Evolutionary conservation across 2,888 invertebrate species (phyloP).

Genomic region (Ernsta delagoae): DNA sequence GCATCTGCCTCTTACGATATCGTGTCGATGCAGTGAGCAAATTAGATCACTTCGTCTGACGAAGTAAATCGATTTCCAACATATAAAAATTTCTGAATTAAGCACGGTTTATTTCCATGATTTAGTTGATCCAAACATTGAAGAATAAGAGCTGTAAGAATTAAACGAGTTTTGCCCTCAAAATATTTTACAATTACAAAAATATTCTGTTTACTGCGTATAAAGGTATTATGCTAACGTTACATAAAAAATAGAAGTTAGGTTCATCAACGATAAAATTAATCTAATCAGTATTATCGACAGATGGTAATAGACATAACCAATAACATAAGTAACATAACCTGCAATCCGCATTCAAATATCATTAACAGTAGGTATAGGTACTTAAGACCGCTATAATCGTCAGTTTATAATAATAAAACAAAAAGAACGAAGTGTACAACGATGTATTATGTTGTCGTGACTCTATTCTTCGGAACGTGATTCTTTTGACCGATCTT

Average conservation of each 20-base stretch:
- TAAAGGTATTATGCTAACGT: no score
- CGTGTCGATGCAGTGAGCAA: conserved; percentile 23
- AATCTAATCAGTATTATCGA: not conserved
- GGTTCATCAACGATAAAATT: not conserved
- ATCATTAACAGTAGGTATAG: not conserved
- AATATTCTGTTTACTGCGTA: no score
- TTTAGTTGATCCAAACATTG: no score
- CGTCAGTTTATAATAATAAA: not conserved
- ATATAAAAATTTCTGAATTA: no score
- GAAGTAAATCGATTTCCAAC: conserved; percentile 8
- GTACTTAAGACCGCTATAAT: not conserved
- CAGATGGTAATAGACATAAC: no score
- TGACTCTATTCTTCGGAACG: conserved; percentile 53
- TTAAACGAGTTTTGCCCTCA: no score
- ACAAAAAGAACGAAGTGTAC: conserved; percentile 8
- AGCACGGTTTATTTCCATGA: no score
- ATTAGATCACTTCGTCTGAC: conserved; percentile 17
- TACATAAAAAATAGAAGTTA: not conserved
- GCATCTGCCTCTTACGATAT: conserved; percentile 29
- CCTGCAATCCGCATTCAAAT: not conserved
- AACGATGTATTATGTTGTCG: conserved; percentile 63
- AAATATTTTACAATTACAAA: no score
- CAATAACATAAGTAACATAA: no score
- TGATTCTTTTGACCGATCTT: conserved; percentile 61
- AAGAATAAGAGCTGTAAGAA: no score